Percentiles rank a stretch among this genome's conserved stretches.
These are phyloP conservation scores for Geodia barretti DNA, from an alignment of 37 sponge, comb jelly and placozoan genomes.

Conservation along the genomic window DNA sequence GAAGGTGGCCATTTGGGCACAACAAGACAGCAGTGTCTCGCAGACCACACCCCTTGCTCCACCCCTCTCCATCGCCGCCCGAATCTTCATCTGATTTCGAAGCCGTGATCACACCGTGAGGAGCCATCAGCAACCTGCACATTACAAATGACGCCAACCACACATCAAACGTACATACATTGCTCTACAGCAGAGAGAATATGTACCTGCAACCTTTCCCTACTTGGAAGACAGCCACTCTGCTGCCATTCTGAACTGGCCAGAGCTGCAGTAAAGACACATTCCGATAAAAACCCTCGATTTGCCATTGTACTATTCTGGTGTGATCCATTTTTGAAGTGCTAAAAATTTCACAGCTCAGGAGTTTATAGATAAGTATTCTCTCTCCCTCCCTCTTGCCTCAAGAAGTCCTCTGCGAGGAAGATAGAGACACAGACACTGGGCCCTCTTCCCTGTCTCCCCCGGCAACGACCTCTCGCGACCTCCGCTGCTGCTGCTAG, in stretches of 20 bases:
- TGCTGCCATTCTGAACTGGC: constrained; percentile 75
- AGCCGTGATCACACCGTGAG: constrained; percentile 27
- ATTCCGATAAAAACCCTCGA: background rate
- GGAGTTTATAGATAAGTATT: too few species aligned
- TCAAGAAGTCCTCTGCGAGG: constrained; percentile 84
- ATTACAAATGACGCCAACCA: background rate
- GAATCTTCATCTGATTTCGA: background rate
- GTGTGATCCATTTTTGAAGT: too few species aligned
- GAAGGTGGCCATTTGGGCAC: constrained; percentile 42
- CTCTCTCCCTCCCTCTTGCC: constrained; percentile 14
- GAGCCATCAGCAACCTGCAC: constrained; percentile 57
- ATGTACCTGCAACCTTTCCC: constrained; percentile 77
- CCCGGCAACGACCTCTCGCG: background rate
- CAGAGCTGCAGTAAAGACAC: constrained; percentile 43
- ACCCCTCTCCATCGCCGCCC: background rate
- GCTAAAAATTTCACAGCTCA: too few species aligned
- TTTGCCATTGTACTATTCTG: too few species aligned
- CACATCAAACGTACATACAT: background rate
- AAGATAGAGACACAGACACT: constrained; percentile 80
- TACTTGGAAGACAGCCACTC: constrained; percentile 69
- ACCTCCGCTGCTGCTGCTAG: background rate
- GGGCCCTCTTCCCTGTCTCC: constrained; percentile 20
- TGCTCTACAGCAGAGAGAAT: constrained; percentile 11
- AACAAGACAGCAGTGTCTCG: constrained; percentile 26
- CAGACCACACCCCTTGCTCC: background rate